Base-by-base conservation (phyloP, 2,888 invertebrate species). In the Drosophila falleni region DNA sequence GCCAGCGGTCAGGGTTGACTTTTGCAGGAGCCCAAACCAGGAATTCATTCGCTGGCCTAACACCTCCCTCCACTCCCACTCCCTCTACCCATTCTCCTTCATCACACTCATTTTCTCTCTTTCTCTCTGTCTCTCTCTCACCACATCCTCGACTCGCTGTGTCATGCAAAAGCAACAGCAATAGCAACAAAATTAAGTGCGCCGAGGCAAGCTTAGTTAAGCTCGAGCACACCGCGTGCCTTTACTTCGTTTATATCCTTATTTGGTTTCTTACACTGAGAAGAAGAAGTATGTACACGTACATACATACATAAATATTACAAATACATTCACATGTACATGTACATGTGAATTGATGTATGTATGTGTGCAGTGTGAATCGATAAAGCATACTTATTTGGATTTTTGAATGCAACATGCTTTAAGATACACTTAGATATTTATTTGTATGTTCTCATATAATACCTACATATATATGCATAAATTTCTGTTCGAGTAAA, bases 381-480 rank as follows among this genome's bases (percentile, higher is more conserved):
- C 84, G 84, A 84, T 84, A 89, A 84, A 89, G 84, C 84, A 84
- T 84, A 87, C 89, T 89, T 84, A 89, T 83, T 83, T 87, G 85
- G 87, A 75, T 87, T 84, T 85, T 84, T 89, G 87, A 75, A 75
- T 84, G 84, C 84, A 84, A 78, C 89, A 87, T 84, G 89, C 79
- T 89, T 87, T 81, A 83, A 89, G 89, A 44, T 23, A 46, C 44
- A 56, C 56, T 9, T n/a, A 55, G 55, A 61, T 49, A 41, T 53
- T 33, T 53, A 23, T 69, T 41, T 51, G 44, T 64, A 64, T 54
- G 53, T 55, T 46, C 54, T 44, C 19, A 53, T 77, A 41, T 29
- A 31, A 15, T 53, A 13, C n/a, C 39, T 49, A 13, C n/a, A 35
- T 49, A 47, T 55, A 44, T 60, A 66, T 50, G 26, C 26, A 37